These are phyloP conservation scores for Percopsis transmontana DNA, from an alignment of 2,113 vertebrate genomes.

Conservation along the genomic window DNA sequence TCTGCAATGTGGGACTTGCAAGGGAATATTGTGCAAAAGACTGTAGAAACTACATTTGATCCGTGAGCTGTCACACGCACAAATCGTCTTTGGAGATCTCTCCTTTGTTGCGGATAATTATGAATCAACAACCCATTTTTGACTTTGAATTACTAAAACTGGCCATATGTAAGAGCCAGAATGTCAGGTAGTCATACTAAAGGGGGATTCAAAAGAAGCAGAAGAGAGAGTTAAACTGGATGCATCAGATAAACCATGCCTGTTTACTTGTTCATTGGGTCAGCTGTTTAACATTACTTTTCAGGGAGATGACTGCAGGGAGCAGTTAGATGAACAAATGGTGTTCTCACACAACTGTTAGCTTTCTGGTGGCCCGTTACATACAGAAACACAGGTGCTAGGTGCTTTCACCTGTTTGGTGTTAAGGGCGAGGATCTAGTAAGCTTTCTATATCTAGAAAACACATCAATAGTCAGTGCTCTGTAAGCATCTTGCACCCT, in stretches of 20 bases:
- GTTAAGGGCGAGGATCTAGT: background rate
- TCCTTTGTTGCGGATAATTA: background rate
- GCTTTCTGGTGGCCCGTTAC: conserved; percentile 1
- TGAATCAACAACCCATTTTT: too few relatives aligned
- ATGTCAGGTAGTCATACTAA: background rate
- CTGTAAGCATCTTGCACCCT: background rate
- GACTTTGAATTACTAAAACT: background rate
- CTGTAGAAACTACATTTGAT: too few relatives aligned
- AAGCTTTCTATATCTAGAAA: background rate
- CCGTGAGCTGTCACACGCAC: too few relatives aligned
- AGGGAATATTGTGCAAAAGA: conserved; percentile 1
- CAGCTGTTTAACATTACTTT: background rate
- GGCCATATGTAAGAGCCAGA: background rate
- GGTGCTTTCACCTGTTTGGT: background rate
- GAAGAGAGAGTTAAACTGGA: background rate
- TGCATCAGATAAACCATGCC: background rate
- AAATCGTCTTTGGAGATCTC: too few relatives aligned
- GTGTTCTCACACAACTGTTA: background rate
- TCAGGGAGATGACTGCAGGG: background rate
- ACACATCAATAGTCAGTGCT: background rate
- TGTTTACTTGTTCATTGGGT: background rate
- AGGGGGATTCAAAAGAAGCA: too few relatives aligned
- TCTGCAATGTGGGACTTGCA: background rate
- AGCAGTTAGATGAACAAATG: background rate
- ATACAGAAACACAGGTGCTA: conserved; percentile 4